phyloP scores from a whole-genome alignment of 2,113 vertebrate genomes.

The Tenrec ecaudatus region DNA sequence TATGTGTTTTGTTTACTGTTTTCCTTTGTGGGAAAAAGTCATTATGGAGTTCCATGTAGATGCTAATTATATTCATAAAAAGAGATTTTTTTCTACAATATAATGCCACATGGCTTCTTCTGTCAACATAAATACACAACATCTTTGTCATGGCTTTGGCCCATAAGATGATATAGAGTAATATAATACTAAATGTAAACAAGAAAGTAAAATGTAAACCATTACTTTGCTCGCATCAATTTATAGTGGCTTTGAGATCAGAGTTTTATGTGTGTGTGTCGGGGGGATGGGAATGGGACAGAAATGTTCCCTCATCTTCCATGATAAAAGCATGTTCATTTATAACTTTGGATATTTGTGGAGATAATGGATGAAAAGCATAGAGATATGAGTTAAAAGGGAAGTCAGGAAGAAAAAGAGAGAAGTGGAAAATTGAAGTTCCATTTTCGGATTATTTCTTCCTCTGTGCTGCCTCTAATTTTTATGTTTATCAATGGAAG shows the following conservation, averaged over 20 bases:
- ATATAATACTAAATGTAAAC: neutral
- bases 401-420: neutral
- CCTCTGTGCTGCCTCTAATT: neutral
- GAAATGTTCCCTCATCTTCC: neutral
- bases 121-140: neutral
- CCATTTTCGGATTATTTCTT: neutral
- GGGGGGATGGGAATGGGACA: neutral
- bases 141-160: neutral
- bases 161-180: neutral
- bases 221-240: slow-evolving; percentile 11
- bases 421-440: neutral
- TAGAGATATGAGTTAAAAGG: neutral
- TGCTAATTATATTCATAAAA: neutral
- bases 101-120: neutral
- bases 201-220: neutral
- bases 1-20: too few species aligned
- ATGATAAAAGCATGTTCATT: neutral
- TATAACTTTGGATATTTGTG: slow-evolving; percentile 5
- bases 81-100: neutral
- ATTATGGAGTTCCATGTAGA: neutral
- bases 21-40: neutral
- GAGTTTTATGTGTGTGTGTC: neutral
- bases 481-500: neutral
- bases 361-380: neutral
- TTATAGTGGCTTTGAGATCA: slow-evolving; percentile 18